Conservation (phyloP, 2,797 vertebrate genomes). For the Clangula hyemalis region DNA sequence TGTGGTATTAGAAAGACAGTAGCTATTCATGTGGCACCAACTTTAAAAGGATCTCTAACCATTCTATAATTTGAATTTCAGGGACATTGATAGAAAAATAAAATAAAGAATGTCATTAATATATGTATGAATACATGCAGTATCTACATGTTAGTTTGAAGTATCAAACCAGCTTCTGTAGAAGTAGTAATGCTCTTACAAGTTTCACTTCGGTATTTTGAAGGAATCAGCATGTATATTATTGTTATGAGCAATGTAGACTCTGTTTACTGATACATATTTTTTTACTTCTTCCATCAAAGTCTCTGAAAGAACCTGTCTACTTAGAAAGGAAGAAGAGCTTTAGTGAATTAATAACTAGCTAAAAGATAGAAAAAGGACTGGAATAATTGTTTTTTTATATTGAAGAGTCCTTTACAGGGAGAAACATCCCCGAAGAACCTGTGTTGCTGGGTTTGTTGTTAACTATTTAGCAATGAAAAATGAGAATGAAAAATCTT, state of each 20-base stretch:
- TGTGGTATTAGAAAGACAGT: not conserved
- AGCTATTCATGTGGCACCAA: not conserved
- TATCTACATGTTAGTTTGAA: not conserved
- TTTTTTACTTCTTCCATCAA: not conserved
- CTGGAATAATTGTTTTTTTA: not conserved
- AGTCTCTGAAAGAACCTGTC: not conserved
- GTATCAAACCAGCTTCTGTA: not conserved
- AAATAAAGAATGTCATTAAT: not conserved
- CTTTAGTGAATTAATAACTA: not conserved
- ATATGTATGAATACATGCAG: not conserved
- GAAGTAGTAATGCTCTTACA: not conserved
- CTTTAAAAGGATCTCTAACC: not conserved
- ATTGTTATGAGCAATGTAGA: not conserved
- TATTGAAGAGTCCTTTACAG: not conserved
- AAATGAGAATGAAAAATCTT: not conserved
- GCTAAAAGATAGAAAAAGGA: not conserved
- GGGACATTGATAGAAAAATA: not conserved
- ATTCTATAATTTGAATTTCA: not conserved
- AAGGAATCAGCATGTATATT: not conserved
- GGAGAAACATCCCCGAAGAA: not conserved
- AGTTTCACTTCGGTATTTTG: not conserved
- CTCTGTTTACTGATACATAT: not conserved
- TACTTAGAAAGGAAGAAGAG: not conserved
- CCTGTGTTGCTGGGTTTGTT: not conserved
- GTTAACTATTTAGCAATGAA: constrained; percentile 1